Conservation (phyloP, 2,888 invertebrate genomes). For the Drosophila greeni region DNA sequence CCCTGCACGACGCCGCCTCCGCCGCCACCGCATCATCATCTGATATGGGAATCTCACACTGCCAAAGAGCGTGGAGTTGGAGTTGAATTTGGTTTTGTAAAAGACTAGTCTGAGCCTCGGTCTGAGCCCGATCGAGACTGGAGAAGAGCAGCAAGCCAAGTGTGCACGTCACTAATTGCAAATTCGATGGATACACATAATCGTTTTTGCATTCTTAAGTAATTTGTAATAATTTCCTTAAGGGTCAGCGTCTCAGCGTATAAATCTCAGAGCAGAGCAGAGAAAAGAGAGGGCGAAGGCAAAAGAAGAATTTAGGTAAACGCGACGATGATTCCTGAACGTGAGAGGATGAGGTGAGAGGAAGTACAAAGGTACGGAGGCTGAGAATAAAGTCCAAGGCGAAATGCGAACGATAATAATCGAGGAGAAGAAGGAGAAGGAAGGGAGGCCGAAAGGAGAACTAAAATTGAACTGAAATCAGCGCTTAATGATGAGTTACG, state of each 20-base stretch:
- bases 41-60: slow-evolving; percentile 67
- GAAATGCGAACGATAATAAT: slow-evolving; percentile 52
- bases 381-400: slow-evolving; percentile 16
- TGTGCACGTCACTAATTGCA: slow-evolving; percentile 76
- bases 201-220: slow-evolving; percentile 78
- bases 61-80: slow-evolving; percentile 33
- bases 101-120: slow-evolving; percentile 24
- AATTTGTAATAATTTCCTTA: slow-evolving; percentile 79
- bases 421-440: slow-evolving; percentile 33
- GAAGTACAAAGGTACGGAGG: slow-evolving; percentile 18
- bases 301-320: slow-evolving; percentile 48
- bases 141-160: slow-evolving; percentile 50
- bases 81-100: slow-evolving; percentile 39
- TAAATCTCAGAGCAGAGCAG: slow-evolving; percentile 61
- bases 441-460: slow-evolving; percentile 37
- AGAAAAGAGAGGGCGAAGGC: slow-evolving; percentile 27
- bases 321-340: slow-evolving; percentile 27
- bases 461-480: slow-evolving; percentile 61
- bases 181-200: slow-evolving; percentile 77
- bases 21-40: slow-evolving; percentile 35
- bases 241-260: slow-evolving; percentile 71
- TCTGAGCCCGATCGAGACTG: slow-evolving; percentile 21
- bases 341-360: slow-evolving; percentile 20
- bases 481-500: slow-evolving; percentile 65
- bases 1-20: slow-evolving; percentile 43